Percentiles rank a stretch among this genome's conserved stretches.
Evolutionary conservation across 2,113 vertebrate genomes (phyloP).

Genomic region (Rana temporaria): DNA sequence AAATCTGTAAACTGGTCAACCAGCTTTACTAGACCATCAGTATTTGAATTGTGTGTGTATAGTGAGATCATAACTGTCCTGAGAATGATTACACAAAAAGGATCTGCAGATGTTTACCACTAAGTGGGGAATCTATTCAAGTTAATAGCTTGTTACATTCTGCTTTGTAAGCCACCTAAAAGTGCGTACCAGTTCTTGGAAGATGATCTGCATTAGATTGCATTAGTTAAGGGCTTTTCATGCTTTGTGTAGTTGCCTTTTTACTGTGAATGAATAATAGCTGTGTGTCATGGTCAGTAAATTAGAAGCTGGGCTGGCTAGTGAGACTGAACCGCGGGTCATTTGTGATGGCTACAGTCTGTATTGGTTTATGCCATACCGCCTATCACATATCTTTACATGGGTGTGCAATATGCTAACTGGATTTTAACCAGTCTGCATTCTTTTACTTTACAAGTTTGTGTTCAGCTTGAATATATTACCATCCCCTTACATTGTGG

Average conservation of each 20-base stretch:
- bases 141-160: not conserved
- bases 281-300: conserved; percentile 7
- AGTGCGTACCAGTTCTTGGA: conserved; percentile 6
- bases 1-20: too few species aligned
- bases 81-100: not conserved
- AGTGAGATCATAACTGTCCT: not conserved
- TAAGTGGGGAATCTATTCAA: conserved; percentile 9
- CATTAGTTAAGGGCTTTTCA: conserved; percentile 30
- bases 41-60: not conserved
- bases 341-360: not conserved
- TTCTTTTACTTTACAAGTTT: conserved; percentile 11
- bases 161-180: conserved; percentile 29
- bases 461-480: conserved; percentile 5
- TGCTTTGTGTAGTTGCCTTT: conserved; percentile 29
- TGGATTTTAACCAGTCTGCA: conserved; percentile 3
- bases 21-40: not conserved
- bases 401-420: not conserved
- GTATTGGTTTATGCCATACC: conserved; percentile 6
- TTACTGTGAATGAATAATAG: conserved; percentile 32
- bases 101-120: not conserved
- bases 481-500: not conserved
- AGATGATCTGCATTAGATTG: conserved; percentile 24
- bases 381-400: conserved; percentile 14
- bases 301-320: conserved; percentile 11
- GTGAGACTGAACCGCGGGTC: conserved; percentile 21